phyloP scores from a whole-genome alignment of 2,113 vertebrate genomes.

The Taxidea taxus region DNA sequence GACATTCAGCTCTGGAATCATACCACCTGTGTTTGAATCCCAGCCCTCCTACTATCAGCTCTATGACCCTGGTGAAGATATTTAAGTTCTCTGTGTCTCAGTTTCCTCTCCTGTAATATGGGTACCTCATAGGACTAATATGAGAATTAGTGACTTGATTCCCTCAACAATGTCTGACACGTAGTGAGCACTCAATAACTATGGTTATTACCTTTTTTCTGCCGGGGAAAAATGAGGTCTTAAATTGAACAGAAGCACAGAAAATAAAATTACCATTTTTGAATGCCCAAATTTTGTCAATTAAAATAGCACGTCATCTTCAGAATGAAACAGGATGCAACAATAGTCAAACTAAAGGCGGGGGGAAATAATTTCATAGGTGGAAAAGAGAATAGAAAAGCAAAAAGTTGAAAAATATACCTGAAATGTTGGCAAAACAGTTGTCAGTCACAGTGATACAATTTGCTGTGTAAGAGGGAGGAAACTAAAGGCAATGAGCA shows the following conservation, averaged over 20 bases:
- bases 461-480: neutral
- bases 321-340: neutral
- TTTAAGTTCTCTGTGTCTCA: neutral
- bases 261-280: slow-evolving; percentile 31
- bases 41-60: neutral
- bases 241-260: neutral
- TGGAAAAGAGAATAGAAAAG: slow-evolving; percentile 14
- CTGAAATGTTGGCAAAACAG: neutral
- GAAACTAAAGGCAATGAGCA: neutral
- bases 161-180: neutral
- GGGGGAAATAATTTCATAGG: neutral
- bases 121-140: neutral
- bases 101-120: neutral
- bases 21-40: neutral
- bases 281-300: neutral
- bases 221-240: neutral
- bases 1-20: neutral
- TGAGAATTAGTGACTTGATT: neutral
- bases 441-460: neutral
- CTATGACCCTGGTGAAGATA: neutral
- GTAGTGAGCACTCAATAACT: neutral
- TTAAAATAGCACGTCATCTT: neutral
- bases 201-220: neutral
- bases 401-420: slow-evolving; percentile 11
- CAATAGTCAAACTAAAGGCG: neutral